Base-by-base conservation (phyloP, 2,888 invertebrate species). In the Synanthedon tipuliformis region DNA sequence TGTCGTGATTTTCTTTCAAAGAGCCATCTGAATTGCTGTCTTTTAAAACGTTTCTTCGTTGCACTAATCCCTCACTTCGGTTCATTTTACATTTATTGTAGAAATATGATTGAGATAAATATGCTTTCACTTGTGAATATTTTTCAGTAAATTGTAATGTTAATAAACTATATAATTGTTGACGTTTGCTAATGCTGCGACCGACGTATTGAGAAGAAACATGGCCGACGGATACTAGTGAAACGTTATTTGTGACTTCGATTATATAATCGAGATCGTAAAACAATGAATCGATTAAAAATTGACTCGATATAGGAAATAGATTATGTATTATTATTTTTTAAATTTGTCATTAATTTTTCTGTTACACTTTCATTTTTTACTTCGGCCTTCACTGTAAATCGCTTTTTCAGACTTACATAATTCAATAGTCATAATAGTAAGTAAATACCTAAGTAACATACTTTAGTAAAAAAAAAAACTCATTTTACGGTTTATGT, bases 11-110 rank as follows among this genome's bases (percentile, higher is more conserved):
- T 73, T 89, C 88, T 63, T 82, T 87, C 56, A 82, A 59, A 63
- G 82, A 81, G 65, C 90, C 91, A 71, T 90, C 90, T 64, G 90
- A 88, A 73, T 89, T 89, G 67, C 64, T 79, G 66, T 92, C 92
- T 72, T 88, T 89, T 65, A 88, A 76, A 60, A 93, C 91, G 81
- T 95, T 95, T 76, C 95, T 92, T 84, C 97, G 91, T 89, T 97
- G 95, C 75, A 97, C 94, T 78, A 97, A 90, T 66, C 97, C 97
- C 82, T 96, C 96, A 71, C 91, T 91, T 81, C 95, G 94, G 89
- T 95, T 94, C 96, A 96, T 96, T 79, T 77, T 86, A 45, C 45
- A 66, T 54, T 54, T 53, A 52, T 54, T 51, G 60, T 57, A 55
- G 59, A 56, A 61, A 60, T 58, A 61, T 55, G 63, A 68, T 65